phyloP scores from a whole-genome alignment of 2,797 vertebrate species.

The Phaenicophaeus curvirostris region DNA sequence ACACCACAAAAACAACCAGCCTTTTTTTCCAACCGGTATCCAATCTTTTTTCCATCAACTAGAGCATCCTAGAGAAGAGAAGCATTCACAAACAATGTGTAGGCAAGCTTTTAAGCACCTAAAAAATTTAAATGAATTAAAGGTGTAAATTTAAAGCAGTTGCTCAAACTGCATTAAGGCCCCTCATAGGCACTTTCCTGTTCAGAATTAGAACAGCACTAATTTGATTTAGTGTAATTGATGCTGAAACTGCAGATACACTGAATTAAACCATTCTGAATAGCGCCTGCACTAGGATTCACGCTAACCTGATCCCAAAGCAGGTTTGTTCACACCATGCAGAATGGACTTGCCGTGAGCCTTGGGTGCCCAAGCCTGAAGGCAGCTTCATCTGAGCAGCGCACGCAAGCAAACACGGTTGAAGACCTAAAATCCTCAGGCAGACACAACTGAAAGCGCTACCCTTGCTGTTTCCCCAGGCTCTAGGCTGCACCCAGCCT shows the following conservation, averaged over 20 bases:
- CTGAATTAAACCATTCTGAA: neutral
- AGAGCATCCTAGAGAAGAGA: neutral
- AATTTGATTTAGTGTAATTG: neutral
- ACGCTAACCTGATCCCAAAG: neutral
- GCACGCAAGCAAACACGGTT: rapidly evolving
- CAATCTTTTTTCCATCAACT: neutral
- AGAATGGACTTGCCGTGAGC: neutral
- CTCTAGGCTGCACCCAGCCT: neutral
- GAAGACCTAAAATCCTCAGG: neutral
- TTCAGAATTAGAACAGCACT: neutral
- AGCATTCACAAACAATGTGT: neutral
- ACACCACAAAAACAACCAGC: neutral
- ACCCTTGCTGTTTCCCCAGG: too few relatives aligned
- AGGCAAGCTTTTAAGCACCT: conserved; percentile 41
- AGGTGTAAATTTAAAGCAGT: conserved; percentile 12
- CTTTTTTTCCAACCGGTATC: neutral
- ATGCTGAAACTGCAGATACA: neutral
- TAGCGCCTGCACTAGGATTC: neutral
- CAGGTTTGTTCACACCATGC: neutral
- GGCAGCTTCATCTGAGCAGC: neutral
- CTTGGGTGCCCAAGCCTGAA: neutral
- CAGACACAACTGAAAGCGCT: neutral
- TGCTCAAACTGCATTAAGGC: neutral
- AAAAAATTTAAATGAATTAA: conserved; percentile 45
- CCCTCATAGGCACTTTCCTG: neutral